phyloP scores from a whole-genome alignment of 2,797 vertebrate genomes.

The Liparis tanakae region DNA sequence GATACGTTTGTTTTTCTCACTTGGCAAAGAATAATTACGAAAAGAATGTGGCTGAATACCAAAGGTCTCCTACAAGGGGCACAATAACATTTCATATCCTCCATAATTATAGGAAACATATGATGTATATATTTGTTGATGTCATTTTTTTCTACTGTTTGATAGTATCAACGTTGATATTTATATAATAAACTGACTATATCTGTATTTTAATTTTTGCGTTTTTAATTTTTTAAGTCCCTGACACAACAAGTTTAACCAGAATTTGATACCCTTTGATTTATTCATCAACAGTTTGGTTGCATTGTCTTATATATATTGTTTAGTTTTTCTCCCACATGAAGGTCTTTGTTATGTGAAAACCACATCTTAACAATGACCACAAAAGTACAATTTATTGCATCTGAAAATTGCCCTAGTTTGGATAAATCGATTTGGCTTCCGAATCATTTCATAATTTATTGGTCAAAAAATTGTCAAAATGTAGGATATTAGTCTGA shows the following conservation, averaged over 20 bases:
- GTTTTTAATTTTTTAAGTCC: too few species aligned
- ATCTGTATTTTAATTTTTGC: not conserved
- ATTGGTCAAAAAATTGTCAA: not conserved
- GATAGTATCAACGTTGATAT: slow-evolving; percentile 23
- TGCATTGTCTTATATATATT: not conserved
- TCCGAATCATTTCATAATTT: not conserved
- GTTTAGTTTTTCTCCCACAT: not conserved
- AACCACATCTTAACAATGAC: not conserved
- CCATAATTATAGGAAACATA: not conserved
- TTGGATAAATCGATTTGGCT: too few species aligned
- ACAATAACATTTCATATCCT: not conserved
- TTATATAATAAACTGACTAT: slow-evolving; percentile 53
- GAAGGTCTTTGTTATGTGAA: not conserved
- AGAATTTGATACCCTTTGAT: not conserved
- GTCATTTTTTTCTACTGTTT: slow-evolving; percentile 52
- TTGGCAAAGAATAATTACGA: not conserved
- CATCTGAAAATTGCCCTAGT: not conserved
- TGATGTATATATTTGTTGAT: slow-evolving; percentile 31
- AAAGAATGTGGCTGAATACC: slow-evolving; percentile 35
- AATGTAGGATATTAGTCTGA: not conserved
- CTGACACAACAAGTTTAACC: too few species aligned
- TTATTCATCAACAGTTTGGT: not conserved
- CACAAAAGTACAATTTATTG: not conserved
- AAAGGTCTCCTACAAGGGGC: slow-evolving; percentile 35
- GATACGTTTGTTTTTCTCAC: not conserved